phyloP scores from a whole-genome alignment of 2,113 vertebrate genomes.

The Erpornis zantholeuca region DNA sequence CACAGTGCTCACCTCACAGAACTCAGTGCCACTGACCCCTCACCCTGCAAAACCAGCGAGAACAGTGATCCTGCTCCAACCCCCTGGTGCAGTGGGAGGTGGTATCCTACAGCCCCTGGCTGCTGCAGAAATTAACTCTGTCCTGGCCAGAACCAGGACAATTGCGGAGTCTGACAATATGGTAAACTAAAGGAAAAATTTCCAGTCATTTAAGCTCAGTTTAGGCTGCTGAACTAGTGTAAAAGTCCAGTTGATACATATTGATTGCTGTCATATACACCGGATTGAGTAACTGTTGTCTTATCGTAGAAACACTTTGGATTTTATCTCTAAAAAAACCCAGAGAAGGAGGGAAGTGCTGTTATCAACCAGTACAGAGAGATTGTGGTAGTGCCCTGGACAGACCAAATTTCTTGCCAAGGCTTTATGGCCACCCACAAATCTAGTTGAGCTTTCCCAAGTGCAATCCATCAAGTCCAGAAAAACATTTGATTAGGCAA shows the following conservation, averaged over 20 bases:
- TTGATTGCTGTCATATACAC: background rate
- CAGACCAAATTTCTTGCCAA: background rate
- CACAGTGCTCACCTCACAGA: background rate
- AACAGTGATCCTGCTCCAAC: rapidly evolving
- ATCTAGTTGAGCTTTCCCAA: background rate
- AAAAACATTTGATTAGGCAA: background rate
- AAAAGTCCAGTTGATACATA: background rate
- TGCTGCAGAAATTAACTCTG: background rate
- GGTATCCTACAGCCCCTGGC: background rate
- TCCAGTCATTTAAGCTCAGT: background rate
- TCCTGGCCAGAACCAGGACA: background rate
- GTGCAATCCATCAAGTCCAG: background rate
- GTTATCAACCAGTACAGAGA: background rate
- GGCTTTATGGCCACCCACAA: background rate
- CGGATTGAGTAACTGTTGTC: background rate
- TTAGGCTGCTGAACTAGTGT: background rate
- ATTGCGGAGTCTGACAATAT: background rate
- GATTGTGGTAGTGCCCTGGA: background rate
- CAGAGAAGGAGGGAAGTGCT: background rate
- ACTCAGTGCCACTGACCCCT: rapidly evolving
- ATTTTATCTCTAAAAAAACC: background rate
- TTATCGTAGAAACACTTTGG: background rate
- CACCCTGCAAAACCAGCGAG: background rate
- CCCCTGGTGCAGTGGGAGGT: too few species aligned
- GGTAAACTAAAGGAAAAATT: background rate